Evolutionary conservation across 2,888 invertebrate genomes (phyloP), one percentile per base, ranked within the genome.

Genomic region (Cheilosia pagana): DNA sequence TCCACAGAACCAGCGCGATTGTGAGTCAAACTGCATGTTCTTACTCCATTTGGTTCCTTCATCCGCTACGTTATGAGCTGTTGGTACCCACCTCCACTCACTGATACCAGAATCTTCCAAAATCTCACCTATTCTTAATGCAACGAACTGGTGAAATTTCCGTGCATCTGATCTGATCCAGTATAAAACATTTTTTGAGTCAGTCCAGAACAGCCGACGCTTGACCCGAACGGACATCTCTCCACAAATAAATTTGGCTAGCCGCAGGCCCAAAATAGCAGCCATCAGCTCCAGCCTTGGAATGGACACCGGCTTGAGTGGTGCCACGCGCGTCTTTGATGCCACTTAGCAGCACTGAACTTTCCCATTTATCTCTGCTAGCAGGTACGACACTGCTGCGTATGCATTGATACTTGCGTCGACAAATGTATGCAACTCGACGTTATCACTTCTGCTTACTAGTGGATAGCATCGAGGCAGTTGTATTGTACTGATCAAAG

Each of bases 91-190:
- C 41, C 62, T 41, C 67, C 75, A 78, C 12, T 79, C 71, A 16
- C 25, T 62, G 14, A 65, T 39, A 21, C 72, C 21, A 3, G 81
- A 77, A 1, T 28, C 63, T 28, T 81, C 77, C 5, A 86, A 48
- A 50, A 81, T 81, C 35, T 86, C 65, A 8, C 63, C 74, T 16
- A 81, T 72, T 3, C 68, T 63, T 21, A 79, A 35, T n/a, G 75
- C 75, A 2, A 79, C 78, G 21, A 81, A 79, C 25, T 79, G 72
- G 25, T 62, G 41, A 23, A 67, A 83, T 50, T 76, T 78, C n/a
- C 78, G 35, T 10, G 65, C 39, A 48, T 48, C 52, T 23, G 52
- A 65, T 65, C 39, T 23, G 21, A 65, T 52, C 72, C 67, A 68
- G n/a, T 50, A 81, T 14, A 77, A 43, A 16, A 75, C 79, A 19